phyloP scores from a whole-genome alignment of 2,797 vertebrate species.

The Rhinoraja longicauda region DNA sequence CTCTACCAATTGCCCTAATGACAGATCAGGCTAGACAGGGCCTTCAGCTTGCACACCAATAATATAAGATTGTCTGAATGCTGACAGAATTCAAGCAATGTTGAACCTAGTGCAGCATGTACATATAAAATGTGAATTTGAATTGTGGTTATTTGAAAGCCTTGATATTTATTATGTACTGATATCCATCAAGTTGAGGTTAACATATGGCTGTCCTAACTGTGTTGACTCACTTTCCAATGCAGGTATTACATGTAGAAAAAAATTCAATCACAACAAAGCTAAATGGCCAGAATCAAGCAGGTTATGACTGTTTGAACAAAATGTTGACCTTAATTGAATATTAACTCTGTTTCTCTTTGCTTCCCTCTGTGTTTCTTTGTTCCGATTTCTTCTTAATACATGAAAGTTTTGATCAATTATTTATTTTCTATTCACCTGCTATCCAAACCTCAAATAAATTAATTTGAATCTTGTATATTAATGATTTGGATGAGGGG shows the following conservation, averaged over 20 bases:
- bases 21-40: slow-evolving; percentile 29
- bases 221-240: not conserved
- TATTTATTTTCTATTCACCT: not conserved
- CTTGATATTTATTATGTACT: not conserved
- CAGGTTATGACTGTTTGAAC: not conserved
- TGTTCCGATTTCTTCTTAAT: not conserved
- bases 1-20: slow-evolving; percentile 18
- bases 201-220: not conserved
- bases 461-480: not conserved
- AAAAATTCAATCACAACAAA: not conserved
- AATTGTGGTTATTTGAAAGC: not conserved
- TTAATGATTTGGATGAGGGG: not conserved
- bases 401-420: not conserved
- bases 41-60: slow-evolving; percentile 6
- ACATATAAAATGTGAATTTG: not conserved
- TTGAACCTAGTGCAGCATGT: not conserved
- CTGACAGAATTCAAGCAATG: slow-evolving; percentile 30
- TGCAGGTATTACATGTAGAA: not conserved
- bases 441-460: not conserved
- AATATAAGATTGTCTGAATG: slow-evolving; percentile 17
- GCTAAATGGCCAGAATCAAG: not conserved
- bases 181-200: not conserved
- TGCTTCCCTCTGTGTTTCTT: not conserved
- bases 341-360: not conserved
- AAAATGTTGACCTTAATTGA: not conserved